These are phyloP conservation scores for Drymonia ruficornis DNA, from an alignment of 2,888 invertebrate species.

Conservation along the genomic window DNA sequence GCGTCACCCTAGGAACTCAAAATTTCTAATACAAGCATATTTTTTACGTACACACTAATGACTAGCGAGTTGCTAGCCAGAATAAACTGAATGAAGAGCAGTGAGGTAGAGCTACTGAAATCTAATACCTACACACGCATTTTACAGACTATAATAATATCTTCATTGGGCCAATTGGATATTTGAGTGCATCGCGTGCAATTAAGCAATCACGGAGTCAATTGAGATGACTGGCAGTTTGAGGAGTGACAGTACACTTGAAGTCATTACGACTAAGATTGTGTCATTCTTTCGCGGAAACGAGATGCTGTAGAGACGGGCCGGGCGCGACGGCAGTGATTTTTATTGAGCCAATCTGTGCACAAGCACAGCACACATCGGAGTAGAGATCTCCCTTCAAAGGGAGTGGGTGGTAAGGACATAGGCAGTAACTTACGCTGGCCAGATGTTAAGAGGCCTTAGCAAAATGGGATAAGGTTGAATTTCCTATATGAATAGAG, in stretches of 20 bases:
- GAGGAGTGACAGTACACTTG: not conserved
- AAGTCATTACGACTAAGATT: not conserved
- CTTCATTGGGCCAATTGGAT: not conserved
- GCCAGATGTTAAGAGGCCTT: no score
- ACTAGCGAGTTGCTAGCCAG: no score
- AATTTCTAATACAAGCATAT: no score
- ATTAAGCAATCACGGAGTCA: conserved; percentile 2
- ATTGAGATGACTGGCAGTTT: not conserved
- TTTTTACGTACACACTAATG: no score
- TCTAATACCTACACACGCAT: not conserved
- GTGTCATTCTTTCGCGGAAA: conserved; percentile 4
- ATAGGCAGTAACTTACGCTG: no score
- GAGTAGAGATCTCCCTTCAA: no score
- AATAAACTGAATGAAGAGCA: no score
- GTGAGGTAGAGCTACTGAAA: not conserved
- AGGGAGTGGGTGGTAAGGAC: no score
- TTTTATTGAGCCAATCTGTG: not conserved
- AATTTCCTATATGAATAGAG: no score
- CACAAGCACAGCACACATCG: no score
- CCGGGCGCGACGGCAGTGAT: not conserved
- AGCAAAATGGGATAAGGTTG: no score
- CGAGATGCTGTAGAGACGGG: not conserved
- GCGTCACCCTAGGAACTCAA: no score
- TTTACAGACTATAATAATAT: not conserved
- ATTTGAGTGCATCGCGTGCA: conserved; percentile 4